Percentiles rank a stretch among this genome's conserved stretches.
phyloP scores from a whole-genome alignment of 2,888 invertebrate species.

The Galeruca laticollis region DNA sequence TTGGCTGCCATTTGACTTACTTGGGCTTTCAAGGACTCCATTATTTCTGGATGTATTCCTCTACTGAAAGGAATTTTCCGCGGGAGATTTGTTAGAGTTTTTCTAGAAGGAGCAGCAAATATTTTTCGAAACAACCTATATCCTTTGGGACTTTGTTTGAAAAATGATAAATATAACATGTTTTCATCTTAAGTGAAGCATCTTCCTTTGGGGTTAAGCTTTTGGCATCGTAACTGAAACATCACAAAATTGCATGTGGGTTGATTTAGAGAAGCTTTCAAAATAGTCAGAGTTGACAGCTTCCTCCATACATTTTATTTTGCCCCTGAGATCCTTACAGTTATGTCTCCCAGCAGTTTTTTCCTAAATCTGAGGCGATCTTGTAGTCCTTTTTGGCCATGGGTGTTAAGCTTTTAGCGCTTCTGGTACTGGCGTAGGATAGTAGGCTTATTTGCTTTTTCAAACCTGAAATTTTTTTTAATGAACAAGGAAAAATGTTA shows the following conservation, averaged over 20 bases:
- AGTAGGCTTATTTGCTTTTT: slow-evolving; percentile 1
- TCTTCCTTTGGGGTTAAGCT: neutral
- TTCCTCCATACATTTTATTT: slow-evolving; percentile 7
- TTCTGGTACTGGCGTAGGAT: neutral
- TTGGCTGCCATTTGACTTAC: neutral
- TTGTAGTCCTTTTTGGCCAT: neutral
- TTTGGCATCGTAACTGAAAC: slow-evolving; percentile 5
- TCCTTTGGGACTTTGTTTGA: slow-evolving; percentile 10
- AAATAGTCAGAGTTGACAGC: neutral
- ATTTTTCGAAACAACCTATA: slow-evolving; percentile 7
- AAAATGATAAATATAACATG: neutral
- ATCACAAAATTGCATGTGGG: slow-evolving; percentile 7
- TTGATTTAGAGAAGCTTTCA: neutral
- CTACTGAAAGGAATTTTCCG: neutral
- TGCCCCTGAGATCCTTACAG: neutral
- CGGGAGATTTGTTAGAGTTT: neutral
- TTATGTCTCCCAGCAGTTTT: slow-evolving; percentile 3
- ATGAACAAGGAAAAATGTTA: no score
- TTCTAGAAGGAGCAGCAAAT: slow-evolving; percentile 7
- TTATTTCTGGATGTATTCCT: neutral
- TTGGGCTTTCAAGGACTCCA: neutral
- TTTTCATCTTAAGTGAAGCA: neutral
- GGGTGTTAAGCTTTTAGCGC: neutral
- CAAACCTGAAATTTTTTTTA: slow-evolving; percentile 7
- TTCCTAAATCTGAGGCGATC: slow-evolving; percentile 10